Base-by-base conservation (phyloP, 2,797 vertebrate genomes). In the Sebastes itinus region DNA sequence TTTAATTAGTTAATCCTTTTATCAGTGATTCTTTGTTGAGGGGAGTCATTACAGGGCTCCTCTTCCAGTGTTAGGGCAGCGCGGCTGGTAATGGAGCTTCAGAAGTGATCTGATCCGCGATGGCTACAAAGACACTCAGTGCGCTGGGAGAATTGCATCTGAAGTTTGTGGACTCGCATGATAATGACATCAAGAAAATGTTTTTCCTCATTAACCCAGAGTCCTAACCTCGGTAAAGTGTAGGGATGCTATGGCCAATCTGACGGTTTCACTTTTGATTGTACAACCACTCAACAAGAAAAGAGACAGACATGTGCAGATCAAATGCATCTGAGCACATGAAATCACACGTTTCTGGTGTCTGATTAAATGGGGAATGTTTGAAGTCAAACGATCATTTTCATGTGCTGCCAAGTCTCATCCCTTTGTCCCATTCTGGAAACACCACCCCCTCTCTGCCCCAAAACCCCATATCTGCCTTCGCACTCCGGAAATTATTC, bases 1-100 rank as follows among this genome's bases (percentile, higher is more conserved):
- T 95, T 96, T 90, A 95, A 95, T 93, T 95, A 96, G 93, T 95
- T 95, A 95, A 95, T 94, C 95, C 93, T 95, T 96, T 96, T 95
- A 95, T 95, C 94, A 93, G 93, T 87, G 85, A 94, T 93, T 93
- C 92, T 94, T 94, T 94, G 94, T 94, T 92, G 90, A 87, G 89
- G 87, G 87, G 89, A 91, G 85, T 92, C 93, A 94, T 95, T 94
- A 94, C 87, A 87, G 82, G 86, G 87, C 83, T 88, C 83, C 87
- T 94, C 88, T 91, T 89, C 84, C 81, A 74, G 74, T 78, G 77
- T 88, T 28, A 54, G 81, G 88, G 78, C 81, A 89, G 83, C 87
- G 87, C 72, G 82, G 86, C 70, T 87, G 83, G 82, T 90, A 93
- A 92, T 91, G 77, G 87, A 91, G 80, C 85, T 85, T 88, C 90